A percentile compares a stretch with the other conserved stretches of the same genome.
Evolutionary conservation across 2,113 vertebrate genomes (phyloP).

Genomic region (Ailuropoda melanoleuca): DNA sequence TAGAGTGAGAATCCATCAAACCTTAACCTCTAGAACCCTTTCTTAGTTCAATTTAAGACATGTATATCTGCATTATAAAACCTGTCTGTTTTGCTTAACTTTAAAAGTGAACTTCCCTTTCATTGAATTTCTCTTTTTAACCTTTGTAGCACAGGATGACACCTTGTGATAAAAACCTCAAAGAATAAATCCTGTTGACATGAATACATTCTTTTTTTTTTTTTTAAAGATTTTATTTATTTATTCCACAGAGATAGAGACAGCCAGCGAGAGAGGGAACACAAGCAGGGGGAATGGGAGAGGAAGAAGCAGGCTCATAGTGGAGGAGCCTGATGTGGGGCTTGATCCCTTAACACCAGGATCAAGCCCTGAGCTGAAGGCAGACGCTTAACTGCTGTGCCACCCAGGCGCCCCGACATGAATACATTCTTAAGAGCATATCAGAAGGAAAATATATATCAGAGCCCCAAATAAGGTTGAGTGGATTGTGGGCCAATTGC

Average conservation of each 20-base stretch:
- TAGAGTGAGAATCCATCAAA: constrained; percentile 3
- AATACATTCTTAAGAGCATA: constrained; percentile 4
- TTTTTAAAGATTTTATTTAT: too few relatives aligned
- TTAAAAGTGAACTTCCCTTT: constrained; percentile 34
- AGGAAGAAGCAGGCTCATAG: too few relatives aligned
- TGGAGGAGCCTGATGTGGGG: too few relatives aligned
- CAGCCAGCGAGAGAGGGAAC: too few relatives aligned
- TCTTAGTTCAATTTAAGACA: constrained; percentile 15
- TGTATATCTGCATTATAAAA: background rate
- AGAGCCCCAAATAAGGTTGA: background rate
- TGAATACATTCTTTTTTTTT: background rate
- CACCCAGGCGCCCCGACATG: too few relatives aligned
- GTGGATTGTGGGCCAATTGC: background rate
- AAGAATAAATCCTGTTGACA: constrained; percentile 16
- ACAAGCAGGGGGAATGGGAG: too few relatives aligned
- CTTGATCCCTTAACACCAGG: too few relatives aligned
- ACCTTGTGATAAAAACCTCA: constrained; percentile 26
- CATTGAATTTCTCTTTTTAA: constrained; percentile 39
- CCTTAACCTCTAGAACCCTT: background rate
- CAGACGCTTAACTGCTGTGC: too few relatives aligned
- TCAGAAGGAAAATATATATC: background rate
- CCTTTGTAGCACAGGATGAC: background rate
- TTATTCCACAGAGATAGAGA: too few relatives aligned
- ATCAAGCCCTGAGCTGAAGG: too few relatives aligned
- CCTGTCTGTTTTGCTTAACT: constrained; percentile 35